Base-by-base conservation (phyloP, 2,797 vertebrate genomes). In the Taeniopygia guttata region DNA sequence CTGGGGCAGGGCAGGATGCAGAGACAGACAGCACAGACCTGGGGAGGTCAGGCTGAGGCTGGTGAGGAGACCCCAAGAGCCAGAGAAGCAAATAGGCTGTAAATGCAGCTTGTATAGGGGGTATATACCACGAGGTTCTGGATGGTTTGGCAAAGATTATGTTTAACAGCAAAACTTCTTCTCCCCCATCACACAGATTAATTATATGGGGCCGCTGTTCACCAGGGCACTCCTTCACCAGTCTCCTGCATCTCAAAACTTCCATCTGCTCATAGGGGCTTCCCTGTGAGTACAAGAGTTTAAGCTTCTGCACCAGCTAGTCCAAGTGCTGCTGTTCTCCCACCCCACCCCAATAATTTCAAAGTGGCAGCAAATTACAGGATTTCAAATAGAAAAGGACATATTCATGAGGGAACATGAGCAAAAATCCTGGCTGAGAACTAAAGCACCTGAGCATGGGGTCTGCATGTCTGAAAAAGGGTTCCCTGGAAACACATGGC, bases 51-150 rank as follows among this genome's bases (percentile, higher is more conserved):
- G 40, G 17, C 48, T 49, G 21, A 49, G 55, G 42, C 23, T 51
- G 58, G 20, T 0, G 0, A 72, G 26, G 29, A 54, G 25, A 68
- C 10, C 4, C 1, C 0, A 46, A 67, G 49, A 2, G 13, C 38
- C 51, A n/a, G 38, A 54, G 43, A 60, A 69, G 19, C 20, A 76
- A 59, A 87, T 0, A 1, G 32, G 30, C 67, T 43, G 40, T 42
- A 90, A 86, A 74, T 1, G 7, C 5, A 8, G 56, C 27, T 51
- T 55, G 11, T 16, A 23, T 3, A 7, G 23, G 19, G 5, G 12
- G 30, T 27, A 19, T 2, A 18, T 6, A 36, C 3, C 18, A 49
- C 2, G 26, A 85, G 38, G 19, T 21, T 40, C 22, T 16, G 7
- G 63, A 59, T 5, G 20, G 5, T 13, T 3, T 15, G 30, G 36